Conservation (phyloP, 2,797 vertebrate genomes). For the Malacoctenus gilli region DNA sequence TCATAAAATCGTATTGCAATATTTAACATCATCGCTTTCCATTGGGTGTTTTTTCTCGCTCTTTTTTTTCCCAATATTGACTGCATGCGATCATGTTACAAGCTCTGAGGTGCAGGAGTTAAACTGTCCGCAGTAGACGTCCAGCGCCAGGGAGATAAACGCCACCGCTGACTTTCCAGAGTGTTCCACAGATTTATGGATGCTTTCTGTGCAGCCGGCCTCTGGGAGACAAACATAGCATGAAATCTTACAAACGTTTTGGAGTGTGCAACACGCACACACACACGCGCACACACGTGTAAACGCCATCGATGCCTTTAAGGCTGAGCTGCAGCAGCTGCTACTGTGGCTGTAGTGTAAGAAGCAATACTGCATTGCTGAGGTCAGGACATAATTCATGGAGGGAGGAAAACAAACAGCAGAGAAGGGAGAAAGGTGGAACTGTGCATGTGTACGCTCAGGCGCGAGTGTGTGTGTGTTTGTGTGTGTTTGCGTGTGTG, state of each 20-base stretch:
- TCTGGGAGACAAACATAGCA: constrained; percentile 56
- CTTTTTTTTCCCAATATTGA: constrained; percentile 24
- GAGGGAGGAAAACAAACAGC: constrained; percentile 23
- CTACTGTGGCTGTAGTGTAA: constrained; percentile 39
- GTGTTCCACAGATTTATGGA: constrained; percentile 64
- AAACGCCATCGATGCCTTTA: constrained; percentile 28
- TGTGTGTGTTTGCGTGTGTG: constrained; percentile 18
- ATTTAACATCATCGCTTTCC: constrained; percentile 27
- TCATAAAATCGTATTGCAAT: constrained; percentile 28
- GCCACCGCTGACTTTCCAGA: constrained; percentile 58
- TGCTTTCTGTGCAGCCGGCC: constrained; percentile 52
- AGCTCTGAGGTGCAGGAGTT: constrained; percentile 50
- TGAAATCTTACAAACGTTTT: constrained; percentile 54
- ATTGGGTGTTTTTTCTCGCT: constrained; percentile 9
- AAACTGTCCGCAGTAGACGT: constrained; percentile 45
- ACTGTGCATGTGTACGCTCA: too few relatives aligned
- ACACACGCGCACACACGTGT: constrained; percentile 18
- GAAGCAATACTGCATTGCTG: constrained; percentile 42
- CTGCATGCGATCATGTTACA: constrained; percentile 32
- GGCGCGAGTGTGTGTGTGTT: background rate
- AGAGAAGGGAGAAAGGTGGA: constrained; percentile 11
- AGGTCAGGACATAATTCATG: constrained; percentile 32
- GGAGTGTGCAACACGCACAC: constrained; percentile 20
- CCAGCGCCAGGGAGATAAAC: constrained; percentile 66
- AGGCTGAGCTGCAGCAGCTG: constrained; percentile 59